Percentiles rank a stretch among this genome's conserved stretches.
These are phyloP conservation scores for Mungos mungo DNA, from an alignment of 2,113 vertebrate genomes.

Conservation along the genomic window DNA sequence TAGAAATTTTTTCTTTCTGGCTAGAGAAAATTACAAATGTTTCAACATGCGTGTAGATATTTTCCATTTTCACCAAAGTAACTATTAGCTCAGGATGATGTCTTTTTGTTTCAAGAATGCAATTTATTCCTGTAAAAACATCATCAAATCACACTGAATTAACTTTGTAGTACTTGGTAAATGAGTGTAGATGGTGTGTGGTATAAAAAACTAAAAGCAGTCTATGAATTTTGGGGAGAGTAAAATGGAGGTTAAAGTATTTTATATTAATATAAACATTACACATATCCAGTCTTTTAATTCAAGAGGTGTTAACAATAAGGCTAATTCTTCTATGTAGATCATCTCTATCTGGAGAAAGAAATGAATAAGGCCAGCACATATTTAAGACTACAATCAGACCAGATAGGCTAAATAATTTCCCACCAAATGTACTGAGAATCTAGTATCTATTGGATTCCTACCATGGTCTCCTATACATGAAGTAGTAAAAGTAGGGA, in stretches of 20 bases:
- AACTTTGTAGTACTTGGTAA: neutral
- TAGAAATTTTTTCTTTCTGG: neutral
- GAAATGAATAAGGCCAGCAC: neutral
- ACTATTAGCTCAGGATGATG: neutral
- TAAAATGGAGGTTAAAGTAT: neutral
- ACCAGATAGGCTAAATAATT: neutral
- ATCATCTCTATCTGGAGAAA: neutral
- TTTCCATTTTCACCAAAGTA: slow-evolving; percentile 23
- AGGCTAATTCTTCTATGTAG: neutral
- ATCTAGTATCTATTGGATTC: neutral
- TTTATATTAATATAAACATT: neutral
- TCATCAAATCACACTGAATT: neutral
- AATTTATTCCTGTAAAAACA: slow-evolving; percentile 6
- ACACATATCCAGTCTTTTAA: neutral
- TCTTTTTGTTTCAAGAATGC: neutral
- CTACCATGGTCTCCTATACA: neutral
- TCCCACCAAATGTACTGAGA: neutral
- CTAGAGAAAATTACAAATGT: neutral
- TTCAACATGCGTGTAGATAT: neutral
- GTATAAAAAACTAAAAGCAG: neutral
- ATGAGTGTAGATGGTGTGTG: neutral
- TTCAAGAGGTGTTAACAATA: neutral
- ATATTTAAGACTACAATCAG: neutral
- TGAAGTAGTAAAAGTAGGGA: neutral
- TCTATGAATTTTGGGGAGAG: neutral